Conservation (phyloP, 2,113 vertebrate genomes). For the Pholis gunnellus region DNA sequence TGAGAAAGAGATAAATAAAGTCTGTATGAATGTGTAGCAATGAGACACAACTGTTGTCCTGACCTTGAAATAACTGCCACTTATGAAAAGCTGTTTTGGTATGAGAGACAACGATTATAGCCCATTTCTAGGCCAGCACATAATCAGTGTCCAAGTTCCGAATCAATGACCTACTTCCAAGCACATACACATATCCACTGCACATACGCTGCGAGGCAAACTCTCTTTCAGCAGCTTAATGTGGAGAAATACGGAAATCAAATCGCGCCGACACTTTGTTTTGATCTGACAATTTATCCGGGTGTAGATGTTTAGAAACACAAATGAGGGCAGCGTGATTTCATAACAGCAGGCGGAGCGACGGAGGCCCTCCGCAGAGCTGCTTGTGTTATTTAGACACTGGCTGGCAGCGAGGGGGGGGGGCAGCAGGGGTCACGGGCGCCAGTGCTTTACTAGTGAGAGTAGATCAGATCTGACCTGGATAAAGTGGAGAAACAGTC, state of each 20-base stretch:
- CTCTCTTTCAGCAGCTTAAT: slow-evolving; percentile 65
- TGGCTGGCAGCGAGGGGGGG: slow-evolving; percentile 52
- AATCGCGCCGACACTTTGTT: slow-evolving; percentile 60
- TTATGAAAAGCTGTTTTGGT: slow-evolving; percentile 80
- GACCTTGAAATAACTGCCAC: slow-evolving; percentile 81
- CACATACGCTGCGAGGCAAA: slow-evolving; percentile 71
- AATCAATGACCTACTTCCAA: slow-evolving; percentile 85
- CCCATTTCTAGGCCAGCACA: slow-evolving; percentile 83
- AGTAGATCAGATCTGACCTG: slow-evolving; percentile 70
- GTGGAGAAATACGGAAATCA: slow-evolving; percentile 57
- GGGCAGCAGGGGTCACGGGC: slow-evolving; percentile 48
- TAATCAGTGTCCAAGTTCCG: slow-evolving; percentile 83
- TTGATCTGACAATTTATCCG: slow-evolving; percentile 60
- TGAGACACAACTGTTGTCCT: slow-evolving; percentile 69
- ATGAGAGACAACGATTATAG: slow-evolving; percentile 80
- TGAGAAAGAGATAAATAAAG: slow-evolving; percentile 42
- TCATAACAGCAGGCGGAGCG: slow-evolving; percentile 59
- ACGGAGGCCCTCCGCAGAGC: slow-evolving; percentile 38
- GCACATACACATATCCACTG: slow-evolving; percentile 58
- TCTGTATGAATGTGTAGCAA: slow-evolving; percentile 28
- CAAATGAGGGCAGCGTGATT: slow-evolving; percentile 58
- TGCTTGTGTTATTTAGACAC: slow-evolving; percentile 66
- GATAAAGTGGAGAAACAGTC: slow-evolving; percentile 64
- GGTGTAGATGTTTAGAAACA: slow-evolving; percentile 40
- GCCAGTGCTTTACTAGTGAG: slow-evolving; percentile 54